These are phyloP conservation scores for Diplodus puntazzo DNA, from an alignment of 2,797 vertebrate genomes.

Conservation along the genomic window DNA sequence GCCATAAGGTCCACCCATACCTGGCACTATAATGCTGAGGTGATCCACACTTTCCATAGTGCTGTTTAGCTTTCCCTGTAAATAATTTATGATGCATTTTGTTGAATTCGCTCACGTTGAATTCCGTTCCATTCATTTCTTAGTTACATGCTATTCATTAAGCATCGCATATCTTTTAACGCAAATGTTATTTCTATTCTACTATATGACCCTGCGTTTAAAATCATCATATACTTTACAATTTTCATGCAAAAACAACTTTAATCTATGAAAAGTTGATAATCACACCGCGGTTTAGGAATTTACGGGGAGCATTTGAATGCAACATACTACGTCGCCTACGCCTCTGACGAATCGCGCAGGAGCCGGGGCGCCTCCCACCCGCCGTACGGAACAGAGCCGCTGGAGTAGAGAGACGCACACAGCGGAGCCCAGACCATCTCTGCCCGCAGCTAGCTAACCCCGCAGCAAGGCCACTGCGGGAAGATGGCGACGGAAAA, in stretches of 20 bases:
- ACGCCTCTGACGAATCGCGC: constrained; percentile 58
- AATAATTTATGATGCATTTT: constrained; percentile 35
- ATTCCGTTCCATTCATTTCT: neutral
- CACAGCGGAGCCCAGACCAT: constrained; percentile 65
- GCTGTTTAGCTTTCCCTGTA: constrained; percentile 18
- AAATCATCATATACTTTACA: neutral
- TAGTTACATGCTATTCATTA: neutral
- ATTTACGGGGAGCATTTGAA: constrained; percentile 40
- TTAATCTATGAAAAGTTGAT: neutral
- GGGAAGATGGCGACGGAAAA: constrained; percentile 98
- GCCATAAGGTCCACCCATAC: neutral
- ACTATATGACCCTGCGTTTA: neutral
- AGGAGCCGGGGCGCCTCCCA: constrained; percentile 60
- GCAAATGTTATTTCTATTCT: neutral
- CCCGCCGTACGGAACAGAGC: constrained; percentile 39
- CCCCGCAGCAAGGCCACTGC: constrained; percentile 85
- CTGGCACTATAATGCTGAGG: neutral
- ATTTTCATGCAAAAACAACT: neutral
- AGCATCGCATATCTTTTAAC: neutral
- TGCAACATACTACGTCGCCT: constrained; percentile 56
- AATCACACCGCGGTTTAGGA: neutral
- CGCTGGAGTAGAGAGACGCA: constrained; percentile 53
- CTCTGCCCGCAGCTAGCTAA: constrained; percentile 67
- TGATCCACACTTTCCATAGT: neutral
- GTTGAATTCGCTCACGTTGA: constrained; percentile 2